phyloP scores from a whole-genome alignment of 2,888 invertebrate species.

The Amiota communis region DNA sequence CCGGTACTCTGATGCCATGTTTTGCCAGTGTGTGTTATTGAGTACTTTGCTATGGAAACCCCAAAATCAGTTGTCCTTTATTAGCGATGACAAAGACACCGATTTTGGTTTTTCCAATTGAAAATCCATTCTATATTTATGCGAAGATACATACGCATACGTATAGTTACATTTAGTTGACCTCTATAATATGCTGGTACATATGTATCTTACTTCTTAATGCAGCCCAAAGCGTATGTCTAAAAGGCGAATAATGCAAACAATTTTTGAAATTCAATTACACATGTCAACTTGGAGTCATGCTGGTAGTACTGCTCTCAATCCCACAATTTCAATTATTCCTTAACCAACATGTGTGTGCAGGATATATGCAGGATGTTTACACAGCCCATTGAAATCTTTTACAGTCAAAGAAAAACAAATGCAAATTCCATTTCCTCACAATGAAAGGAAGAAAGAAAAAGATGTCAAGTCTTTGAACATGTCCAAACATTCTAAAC shows the following conservation, averaged over 20 bases:
- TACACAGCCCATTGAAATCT: constrained; percentile 9
- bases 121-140: no score
- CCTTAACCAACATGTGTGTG: no score
- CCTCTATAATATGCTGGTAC: no score
- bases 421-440: constrained; percentile 61
- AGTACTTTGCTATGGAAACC: neutral
- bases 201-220: no score
- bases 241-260: neutral
- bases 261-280: constrained; percentile 24
- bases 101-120: no score
- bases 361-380: neutral
- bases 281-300: constrained; percentile 1
- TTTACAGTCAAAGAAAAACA: constrained; percentile 32
- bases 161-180: no score
- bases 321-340: no score
- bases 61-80: no score
- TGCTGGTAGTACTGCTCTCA: neutral
- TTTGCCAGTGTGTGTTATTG: no score
- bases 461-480: constrained; percentile 55
- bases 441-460: constrained; percentile 44
- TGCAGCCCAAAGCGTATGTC: neutral
- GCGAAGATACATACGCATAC: no score
- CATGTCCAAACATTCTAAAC: constrained; percentile 65
- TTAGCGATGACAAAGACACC: no score
- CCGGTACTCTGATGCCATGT: no score